Percentiles rank a stretch among this genome's conserved stretches.
Evolutionary conservation across 2,888 invertebrate species (phyloP).

Genomic region (Stratiomys singularior): DNA sequence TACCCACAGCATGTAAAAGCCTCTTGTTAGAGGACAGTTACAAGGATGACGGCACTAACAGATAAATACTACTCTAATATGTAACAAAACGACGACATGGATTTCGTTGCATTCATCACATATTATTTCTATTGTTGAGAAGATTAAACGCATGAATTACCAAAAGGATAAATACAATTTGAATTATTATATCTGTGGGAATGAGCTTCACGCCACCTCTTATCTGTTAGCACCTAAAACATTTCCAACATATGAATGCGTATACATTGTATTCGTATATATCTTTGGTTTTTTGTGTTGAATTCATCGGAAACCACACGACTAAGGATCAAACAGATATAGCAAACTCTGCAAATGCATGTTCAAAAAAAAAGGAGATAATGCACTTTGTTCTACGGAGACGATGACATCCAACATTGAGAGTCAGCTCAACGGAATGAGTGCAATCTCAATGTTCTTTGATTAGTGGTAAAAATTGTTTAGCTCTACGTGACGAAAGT

Average conservation of each 20-base stretch:
- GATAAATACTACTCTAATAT: constrained; percentile 1
- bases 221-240: constrained; percentile 17
- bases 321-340: constrained; percentile 7
- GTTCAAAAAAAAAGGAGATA: not conserved
- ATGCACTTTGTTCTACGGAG: constrained; percentile 10
- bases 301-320: not conserved
- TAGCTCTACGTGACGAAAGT: constrained; percentile 41
- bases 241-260: not conserved
- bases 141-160: constrained; percentile 42
- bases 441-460: constrained; percentile 34
- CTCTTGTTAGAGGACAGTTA: not conserved
- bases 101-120: not conserved
- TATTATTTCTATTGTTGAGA: constrained; percentile 24
- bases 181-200: constrained; percentile 33
- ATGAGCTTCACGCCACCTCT: constrained; percentile 23
- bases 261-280: not conserved
- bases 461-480: constrained; percentile 40
- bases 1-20: not conserved
- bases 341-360: constrained; percentile 9
- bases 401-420: not conserved
- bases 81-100: constrained; percentile 16
- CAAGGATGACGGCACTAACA: not conserved
- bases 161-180: constrained; percentile 30
- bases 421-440: not conserved
- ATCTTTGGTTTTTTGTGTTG: not conserved